phyloP scores from a whole-genome alignment of 2,113 vertebrate genomes.

The Stigmatopora argus region DNA sequence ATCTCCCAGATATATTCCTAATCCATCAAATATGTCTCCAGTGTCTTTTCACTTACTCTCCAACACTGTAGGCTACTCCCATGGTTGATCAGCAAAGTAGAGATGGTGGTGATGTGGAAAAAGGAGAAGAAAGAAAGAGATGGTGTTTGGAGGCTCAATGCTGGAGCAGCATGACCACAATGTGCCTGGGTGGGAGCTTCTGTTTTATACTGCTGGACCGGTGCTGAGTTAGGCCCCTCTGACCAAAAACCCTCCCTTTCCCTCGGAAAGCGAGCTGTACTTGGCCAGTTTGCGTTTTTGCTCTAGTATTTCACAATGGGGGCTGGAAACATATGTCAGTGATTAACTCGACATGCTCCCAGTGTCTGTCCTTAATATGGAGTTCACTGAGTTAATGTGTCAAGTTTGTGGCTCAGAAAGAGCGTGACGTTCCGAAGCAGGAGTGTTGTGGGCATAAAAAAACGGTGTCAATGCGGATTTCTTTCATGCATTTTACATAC shows the following conservation, averaged over 20 bases:
- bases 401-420: constrained; percentile 17
- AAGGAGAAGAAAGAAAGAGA: constrained; percentile 6
- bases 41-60: constrained; percentile 70
- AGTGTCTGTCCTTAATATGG: constrained; percentile 33
- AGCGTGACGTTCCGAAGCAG: neutral
- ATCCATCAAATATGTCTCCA: constrained; percentile 4
- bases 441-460: neutral
- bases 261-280: constrained; percentile 8
- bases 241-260: constrained; percentile 46
- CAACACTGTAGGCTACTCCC: constrained; percentile 72
- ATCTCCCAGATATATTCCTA: neutral
- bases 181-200: constrained; percentile 13
- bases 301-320: constrained; percentile 47
- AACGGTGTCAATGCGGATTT: too few species aligned
- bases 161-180: constrained; percentile 31
- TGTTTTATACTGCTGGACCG: constrained; percentile 50
- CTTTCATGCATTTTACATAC: too few species aligned
- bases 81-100: constrained; percentile 46
- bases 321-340: constrained; percentile 42
- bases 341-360: constrained; percentile 57
- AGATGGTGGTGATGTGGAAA: constrained; percentile 5
- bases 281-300: constrained; percentile 24
- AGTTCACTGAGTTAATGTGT: constrained; percentile 39
- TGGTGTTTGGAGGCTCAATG: constrained; percentile 17
- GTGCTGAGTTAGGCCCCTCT: constrained; percentile 53